These are phyloP conservation scores for Melanocharis versteri DNA, from an alignment of 2,113 vertebrate genomes.

Conservation along the genomic window DNA sequence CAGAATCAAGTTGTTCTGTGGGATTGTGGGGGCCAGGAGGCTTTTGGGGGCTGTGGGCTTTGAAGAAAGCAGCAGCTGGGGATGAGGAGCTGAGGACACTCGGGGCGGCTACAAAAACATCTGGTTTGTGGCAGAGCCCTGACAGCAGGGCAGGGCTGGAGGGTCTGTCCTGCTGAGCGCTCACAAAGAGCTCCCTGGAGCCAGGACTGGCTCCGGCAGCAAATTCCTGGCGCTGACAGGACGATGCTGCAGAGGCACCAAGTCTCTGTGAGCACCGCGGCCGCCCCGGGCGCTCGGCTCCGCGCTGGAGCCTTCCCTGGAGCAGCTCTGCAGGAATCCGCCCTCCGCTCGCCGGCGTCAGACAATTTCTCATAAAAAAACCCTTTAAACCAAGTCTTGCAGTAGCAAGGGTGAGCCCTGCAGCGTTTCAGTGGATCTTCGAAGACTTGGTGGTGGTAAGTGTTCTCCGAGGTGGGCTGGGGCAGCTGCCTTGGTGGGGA, in stretches of 20 bases:
- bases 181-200: neutral
- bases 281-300: neutral
- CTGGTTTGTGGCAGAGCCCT: neutral
- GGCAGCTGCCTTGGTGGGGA: neutral
- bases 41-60: neutral
- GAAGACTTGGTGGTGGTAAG: neutral
- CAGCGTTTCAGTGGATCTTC: neutral
- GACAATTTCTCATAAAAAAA: neutral
- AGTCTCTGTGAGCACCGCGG: neutral
- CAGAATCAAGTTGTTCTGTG: neutral
- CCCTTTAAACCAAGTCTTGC: neutral
- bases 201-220: neutral
- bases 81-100: neutral
- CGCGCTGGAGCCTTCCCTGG: accelerated
- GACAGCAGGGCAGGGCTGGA: neutral
- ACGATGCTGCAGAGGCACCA: neutral
- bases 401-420: neutral
- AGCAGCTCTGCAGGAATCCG: neutral
- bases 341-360: neutral
- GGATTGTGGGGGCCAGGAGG: accelerated
- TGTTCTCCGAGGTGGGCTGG: neutral
- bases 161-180: neutral
- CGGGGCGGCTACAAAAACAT: accelerated
- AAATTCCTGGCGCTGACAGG: neutral
- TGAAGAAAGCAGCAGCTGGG: neutral